Evolutionary conservation across 2,888 invertebrate species (phyloP).

Genomic region (Elmis aenea): DNA sequence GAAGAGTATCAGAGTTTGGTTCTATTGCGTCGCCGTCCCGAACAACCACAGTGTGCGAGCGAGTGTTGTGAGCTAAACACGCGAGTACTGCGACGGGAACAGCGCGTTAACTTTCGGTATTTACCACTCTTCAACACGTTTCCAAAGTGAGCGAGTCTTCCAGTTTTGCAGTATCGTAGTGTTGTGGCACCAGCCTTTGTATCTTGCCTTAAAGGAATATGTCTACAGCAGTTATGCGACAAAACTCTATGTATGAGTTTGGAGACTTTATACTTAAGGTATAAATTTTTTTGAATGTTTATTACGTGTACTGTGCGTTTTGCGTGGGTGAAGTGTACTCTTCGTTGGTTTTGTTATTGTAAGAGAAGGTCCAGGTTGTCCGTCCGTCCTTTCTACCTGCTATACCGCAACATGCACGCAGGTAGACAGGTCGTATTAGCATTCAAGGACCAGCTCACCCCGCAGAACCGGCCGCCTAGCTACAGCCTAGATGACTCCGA

Average conservation of each 20-base stretch:
- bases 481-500: conserved; percentile 8
- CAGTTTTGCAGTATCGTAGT: conserved; percentile 50
- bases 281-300: too few relatives aligned
- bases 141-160: conserved; percentile 39
- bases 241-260: conserved; percentile 69
- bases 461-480: conserved; percentile 28
- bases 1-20: conserved; percentile 17
- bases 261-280: conserved; percentile 71
- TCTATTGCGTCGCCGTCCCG: conserved; percentile 27
- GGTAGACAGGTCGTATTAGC: conserved; percentile 24
- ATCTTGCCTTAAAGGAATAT: conserved; percentile 40
- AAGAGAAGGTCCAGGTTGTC: conserved; percentile 10
- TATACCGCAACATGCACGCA: conserved; percentile 19
- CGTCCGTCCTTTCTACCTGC: conserved; percentile 15
- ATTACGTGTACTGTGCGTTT: conserved; percentile 6
- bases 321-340: conserved; percentile 14
- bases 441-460: conserved; percentile 29
- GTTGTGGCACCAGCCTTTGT: conserved; percentile 12
- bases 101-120: conserved; percentile 53
- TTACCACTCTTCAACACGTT: conserved; percentile 32
- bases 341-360: conserved; percentile 13
- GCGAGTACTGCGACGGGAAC: conserved; percentile 53
- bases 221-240: conserved; percentile 76
- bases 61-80: conserved; percentile 56
- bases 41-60: conserved; percentile 51